Percentiles rank a stretch among this genome's conserved stretches.
phyloP scores from a whole-genome alignment of 2,888 invertebrate genomes.

The Pyrochroa serraticornis region DNA sequence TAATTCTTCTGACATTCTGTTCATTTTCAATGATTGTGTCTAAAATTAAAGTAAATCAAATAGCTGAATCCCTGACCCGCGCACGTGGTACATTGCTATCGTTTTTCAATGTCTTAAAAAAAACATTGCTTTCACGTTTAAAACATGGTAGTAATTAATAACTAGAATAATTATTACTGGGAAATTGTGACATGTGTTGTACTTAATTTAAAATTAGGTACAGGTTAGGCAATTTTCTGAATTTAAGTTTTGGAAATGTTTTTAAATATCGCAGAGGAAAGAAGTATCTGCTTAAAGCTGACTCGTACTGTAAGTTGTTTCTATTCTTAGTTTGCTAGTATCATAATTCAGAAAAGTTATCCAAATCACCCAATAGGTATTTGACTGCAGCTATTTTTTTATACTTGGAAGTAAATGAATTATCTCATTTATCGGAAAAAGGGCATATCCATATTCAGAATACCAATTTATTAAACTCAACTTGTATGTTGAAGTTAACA shows the following conservation, averaged over 20 bases:
- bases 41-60: slow-evolving; percentile 21
- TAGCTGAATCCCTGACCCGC: slow-evolving; percentile 17
- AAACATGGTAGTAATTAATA: slow-evolving; percentile 17
- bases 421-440: slow-evolving; percentile 2
- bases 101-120: slow-evolving; percentile 9
- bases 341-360: slow-evolving; percentile 16
- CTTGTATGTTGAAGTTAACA: slow-evolving; percentile 18
- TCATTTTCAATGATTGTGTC: slow-evolving; percentile 25
- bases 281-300: slow-evolving; percentile 15
- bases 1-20: slow-evolving; percentile 13
- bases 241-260: slow-evolving; percentile 14
- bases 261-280: slow-evolving; percentile 15
- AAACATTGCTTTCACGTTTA: slow-evolving; percentile 10
- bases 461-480: slow-evolving; percentile 13
- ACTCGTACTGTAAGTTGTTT: slow-evolving; percentile 17
- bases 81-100: slow-evolving; percentile 5
- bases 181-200: slow-evolving; percentile 15
- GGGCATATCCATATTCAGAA: background rate
- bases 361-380: slow-evolving; percentile 10
- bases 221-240: slow-evolving; percentile 11
- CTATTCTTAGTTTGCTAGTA: slow-evolving; percentile 15
- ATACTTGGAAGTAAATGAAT: slow-evolving; percentile 2
- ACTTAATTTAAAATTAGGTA: slow-evolving; percentile 11
- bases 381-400: slow-evolving; percentile 9
- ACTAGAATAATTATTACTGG: slow-evolving; percentile 9